These are phyloP conservation scores for Cromileptes altivelis DNA, from an alignment of 2,113 vertebrate species.

Conservation along the genomic window DNA sequence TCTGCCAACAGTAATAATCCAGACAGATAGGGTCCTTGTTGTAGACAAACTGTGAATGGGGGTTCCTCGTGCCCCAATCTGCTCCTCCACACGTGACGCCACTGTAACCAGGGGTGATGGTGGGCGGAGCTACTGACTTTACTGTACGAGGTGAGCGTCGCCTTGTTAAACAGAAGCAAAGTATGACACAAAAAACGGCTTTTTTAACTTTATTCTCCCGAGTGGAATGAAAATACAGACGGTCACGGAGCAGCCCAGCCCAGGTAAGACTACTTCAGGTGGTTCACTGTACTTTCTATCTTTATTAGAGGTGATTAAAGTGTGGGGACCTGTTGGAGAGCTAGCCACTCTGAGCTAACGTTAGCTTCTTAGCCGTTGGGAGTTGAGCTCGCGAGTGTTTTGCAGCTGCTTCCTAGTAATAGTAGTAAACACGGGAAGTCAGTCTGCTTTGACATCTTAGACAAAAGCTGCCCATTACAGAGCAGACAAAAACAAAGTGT, in stretches of 20 bases:
- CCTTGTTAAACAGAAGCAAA: background rate
- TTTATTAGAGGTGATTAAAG: conserved; percentile 3
- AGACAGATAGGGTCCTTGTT: background rate
- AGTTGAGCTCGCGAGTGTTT: conserved; percentile 33
- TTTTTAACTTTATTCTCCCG: background rate
- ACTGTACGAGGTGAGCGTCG: conserved; percentile 18
- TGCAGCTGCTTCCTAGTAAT: conserved; percentile 25
- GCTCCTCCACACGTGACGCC: conserved; percentile 10
- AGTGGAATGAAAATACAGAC: background rate
- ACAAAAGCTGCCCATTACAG: background rate
- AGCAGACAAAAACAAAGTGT: background rate
- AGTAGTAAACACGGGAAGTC: conserved; percentile 8
- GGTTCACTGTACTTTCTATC: background rate
- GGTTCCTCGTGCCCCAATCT: background rate
- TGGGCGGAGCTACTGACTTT: conserved; percentile 33
- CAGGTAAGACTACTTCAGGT: conserved; percentile 37
- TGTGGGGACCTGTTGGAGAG: conserved; percentile 52
- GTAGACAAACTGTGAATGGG: background rate
- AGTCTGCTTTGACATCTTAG: background rate
- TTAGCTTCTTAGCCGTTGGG: conserved; percentile 57
- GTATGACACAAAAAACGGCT: conserved; percentile 18
- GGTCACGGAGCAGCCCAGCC: background rate
- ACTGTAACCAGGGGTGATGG: background rate
- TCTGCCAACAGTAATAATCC: background rate
- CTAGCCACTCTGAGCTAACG: conserved; percentile 51